Evolutionary conservation across 2,113 vertebrate species (phyloP).

Genomic region (Guaruba guarouba): DNA sequence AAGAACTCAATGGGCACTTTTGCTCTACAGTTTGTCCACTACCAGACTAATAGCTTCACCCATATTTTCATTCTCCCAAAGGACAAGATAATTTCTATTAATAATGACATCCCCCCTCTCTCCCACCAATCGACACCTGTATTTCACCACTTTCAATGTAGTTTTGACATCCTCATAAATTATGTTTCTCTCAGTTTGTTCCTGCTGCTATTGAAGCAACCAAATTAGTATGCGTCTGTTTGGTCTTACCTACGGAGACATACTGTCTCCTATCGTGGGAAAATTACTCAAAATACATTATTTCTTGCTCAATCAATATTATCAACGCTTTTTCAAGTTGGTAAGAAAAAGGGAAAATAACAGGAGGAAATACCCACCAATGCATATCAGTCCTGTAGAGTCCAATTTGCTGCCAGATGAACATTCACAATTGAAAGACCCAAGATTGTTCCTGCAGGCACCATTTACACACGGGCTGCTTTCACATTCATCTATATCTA

Average conservation of each 20-base stretch:
- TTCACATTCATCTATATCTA: constrained; percentile 87
- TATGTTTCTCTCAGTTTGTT: background rate
- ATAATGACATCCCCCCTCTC: background rate
- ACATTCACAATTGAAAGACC: constrained; percentile 84
- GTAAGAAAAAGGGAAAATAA: background rate
- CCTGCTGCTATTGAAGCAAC: background rate
- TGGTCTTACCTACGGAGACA: background rate
- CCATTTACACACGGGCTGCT: constrained; percentile 81
- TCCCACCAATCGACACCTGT: background rate
- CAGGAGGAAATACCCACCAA: constrained; percentile 70
- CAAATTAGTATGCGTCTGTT: background rate
- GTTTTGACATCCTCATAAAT: background rate
- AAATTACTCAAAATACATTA: background rate
- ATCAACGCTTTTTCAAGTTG: background rate
- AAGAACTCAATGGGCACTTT: background rate
- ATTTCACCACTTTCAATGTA: background rate
- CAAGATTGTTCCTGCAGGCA: constrained; percentile 84
- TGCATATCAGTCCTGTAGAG: constrained; percentile 79
- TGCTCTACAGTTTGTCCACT: background rate
- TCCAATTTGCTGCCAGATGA: constrained; percentile 82
- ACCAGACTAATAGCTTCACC: background rate
- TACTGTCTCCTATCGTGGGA: background rate
- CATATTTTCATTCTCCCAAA: background rate
- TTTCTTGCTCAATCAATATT: background rate
- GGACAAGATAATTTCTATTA: background rate